A percentile compares a stretch with the other conserved stretches of the same genome.
Conservation (phyloP, 2,797 vertebrate species). For the Gymnothorax javanicus region DNA sequence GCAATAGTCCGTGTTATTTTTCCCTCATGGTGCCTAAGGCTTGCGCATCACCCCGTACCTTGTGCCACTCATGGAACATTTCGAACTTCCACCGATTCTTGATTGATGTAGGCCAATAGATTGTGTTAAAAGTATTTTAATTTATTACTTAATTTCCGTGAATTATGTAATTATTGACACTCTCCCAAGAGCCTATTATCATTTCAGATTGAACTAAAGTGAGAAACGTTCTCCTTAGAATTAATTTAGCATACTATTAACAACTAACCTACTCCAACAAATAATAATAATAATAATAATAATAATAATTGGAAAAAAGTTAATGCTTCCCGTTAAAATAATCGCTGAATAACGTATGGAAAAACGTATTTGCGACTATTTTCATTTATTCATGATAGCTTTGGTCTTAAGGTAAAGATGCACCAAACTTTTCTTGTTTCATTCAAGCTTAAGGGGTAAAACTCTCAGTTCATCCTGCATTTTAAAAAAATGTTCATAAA, state of each 20-base stretch:
- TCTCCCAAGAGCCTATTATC: background rate
- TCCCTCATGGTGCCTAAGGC: background rate
- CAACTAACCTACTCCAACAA: background rate
- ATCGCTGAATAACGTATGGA: background rate
- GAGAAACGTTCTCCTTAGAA: background rate
- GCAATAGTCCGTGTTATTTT: background rate
- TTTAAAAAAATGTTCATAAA: background rate
- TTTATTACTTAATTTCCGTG: background rate
- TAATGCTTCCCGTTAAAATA: background rate
- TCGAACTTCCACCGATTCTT: conserved; percentile 35
- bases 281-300: background rate
- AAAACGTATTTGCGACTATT: background rate
- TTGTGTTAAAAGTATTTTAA: too few species aligned
- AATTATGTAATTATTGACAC: background rate
- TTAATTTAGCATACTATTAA: background rate
- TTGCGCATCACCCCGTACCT: conserved; percentile 1
- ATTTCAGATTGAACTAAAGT: background rate
- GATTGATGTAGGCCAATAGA: background rate
- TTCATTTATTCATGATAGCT: background rate
- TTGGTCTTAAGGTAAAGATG: background rate
- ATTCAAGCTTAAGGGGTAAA: background rate
- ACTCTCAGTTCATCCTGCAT: background rate
- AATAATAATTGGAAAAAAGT: background rate
- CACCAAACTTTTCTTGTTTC: background rate
- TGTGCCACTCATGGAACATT: background rate